phyloP scores from a whole-genome alignment of 2,888 invertebrate species.

The Noctua janthina region DNA sequence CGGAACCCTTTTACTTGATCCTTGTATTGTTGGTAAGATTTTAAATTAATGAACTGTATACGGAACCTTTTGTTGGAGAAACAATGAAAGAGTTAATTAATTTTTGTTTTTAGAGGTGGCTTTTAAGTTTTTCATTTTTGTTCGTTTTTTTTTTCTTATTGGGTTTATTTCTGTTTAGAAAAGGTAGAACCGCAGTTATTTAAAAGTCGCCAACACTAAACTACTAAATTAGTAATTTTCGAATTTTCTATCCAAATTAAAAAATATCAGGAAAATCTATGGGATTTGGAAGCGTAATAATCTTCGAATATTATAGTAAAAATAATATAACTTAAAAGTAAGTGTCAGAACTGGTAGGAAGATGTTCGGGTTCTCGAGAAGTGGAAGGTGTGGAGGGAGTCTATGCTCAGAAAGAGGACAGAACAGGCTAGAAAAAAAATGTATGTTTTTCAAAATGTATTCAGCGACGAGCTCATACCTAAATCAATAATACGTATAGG shows the following conservation, averaged over 20 bases:
- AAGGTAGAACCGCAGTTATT: background rate
- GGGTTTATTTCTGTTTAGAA: background rate
- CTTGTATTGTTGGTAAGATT: conserved; percentile 77
- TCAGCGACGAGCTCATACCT: too few species aligned
- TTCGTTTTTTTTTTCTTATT: background rate
- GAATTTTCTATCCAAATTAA: background rate
- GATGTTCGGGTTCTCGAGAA: too few species aligned
- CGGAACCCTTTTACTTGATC: conserved; percentile 54
- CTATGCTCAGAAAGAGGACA: background rate
- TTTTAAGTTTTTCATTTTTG: conserved; percentile 14
- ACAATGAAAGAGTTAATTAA: conserved; percentile 74
- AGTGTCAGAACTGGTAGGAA: background rate
- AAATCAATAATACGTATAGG: too few species aligned
- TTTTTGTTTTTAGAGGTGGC: conserved; percentile 32
- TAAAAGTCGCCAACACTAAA: background rate
- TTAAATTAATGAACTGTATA: conserved; percentile 78
- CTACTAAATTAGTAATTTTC: background rate
- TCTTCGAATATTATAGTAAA: too few species aligned
- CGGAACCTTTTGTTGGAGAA: conserved; percentile 69
- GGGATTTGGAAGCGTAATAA: too few species aligned
- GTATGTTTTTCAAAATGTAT: too few species aligned
- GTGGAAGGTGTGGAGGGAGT: background rate
- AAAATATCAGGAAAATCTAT: background rate
- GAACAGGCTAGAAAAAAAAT: background rate
- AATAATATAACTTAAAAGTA: background rate